A percentile compares a stretch with the other conserved stretches of the same genome.
Conservation (phyloP, 2,797 vertebrate species). For the Cossypha niveicapilla region DNA sequence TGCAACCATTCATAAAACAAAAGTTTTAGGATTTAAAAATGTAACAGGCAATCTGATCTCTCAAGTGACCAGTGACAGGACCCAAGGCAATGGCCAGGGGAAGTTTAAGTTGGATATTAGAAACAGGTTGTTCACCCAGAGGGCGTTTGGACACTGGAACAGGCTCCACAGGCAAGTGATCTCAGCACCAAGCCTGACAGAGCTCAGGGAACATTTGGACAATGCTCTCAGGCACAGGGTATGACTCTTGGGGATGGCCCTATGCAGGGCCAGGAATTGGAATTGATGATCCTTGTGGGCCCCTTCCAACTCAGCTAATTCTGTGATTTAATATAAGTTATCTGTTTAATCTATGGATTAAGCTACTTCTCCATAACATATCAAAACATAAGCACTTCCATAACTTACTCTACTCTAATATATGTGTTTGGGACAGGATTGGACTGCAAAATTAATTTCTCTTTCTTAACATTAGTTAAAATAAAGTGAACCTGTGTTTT, state of each 20-base stretch:
- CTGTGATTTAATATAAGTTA: neutral
- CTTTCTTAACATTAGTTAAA: neutral
- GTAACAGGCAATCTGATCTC: neutral
- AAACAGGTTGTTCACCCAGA: neutral
- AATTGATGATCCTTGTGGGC: accelerated
- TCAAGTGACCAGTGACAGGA: neutral
- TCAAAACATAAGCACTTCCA: neutral
- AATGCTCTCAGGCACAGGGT: neutral
- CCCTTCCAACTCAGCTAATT: neutral
- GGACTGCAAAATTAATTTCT: neutral
- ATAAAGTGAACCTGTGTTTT: neutral
- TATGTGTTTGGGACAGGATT: neutral
- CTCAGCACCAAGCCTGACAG: neutral
- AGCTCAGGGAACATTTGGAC: neutral
- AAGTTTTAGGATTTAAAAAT: neutral
- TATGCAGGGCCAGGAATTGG: neutral
- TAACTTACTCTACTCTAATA: neutral
- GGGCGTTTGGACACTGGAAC: accelerated
- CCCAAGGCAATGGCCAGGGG: accelerated
- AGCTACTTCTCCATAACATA: neutral
- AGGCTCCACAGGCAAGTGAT: neutral
- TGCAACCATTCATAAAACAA: neutral
- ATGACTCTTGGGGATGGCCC: accelerated
- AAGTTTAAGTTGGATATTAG: neutral
- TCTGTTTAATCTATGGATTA: neutral